Percentiles rank a stretch among this genome's conserved stretches.
Evolutionary conservation across 2,888 invertebrate species (phyloP).

Genomic region (Nysson spinosus): DNA sequence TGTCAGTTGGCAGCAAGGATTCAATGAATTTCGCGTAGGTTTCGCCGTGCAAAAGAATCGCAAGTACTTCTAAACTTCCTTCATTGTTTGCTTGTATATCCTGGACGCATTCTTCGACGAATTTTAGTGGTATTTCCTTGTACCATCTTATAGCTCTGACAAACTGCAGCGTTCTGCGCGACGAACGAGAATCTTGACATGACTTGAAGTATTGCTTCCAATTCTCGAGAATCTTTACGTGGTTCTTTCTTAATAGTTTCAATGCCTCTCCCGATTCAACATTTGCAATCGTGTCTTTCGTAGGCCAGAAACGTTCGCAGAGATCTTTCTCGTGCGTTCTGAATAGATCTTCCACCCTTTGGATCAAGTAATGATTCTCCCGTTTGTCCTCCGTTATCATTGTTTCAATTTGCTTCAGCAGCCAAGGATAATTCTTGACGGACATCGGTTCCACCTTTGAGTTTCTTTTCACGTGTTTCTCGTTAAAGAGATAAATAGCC

Average conservation of each 20-base stretch:
- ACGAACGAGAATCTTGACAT: constrained; percentile 1
- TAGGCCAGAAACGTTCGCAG: constrained; percentile 24
- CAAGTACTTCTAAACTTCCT: constrained; percentile 1
- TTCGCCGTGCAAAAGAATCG: constrained; percentile 22
- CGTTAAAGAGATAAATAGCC: constrained; percentile 60
- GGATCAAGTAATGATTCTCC: accelerated
- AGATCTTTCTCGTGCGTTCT: constrained; percentile 45
- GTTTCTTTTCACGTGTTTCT: constrained; percentile 7
- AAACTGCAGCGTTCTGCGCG: constrained; percentile 47
- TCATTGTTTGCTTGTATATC: too few relatives aligned
- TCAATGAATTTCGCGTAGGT: constrained; percentile 46
- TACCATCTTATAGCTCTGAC: constrained; percentile 64
- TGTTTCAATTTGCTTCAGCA: constrained; percentile 30
- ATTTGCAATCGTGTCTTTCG: too few relatives aligned
- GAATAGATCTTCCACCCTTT: neutral
- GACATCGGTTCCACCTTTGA: constrained; percentile 8
- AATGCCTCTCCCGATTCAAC: constrained; percentile 9
- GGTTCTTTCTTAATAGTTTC: constrained; percentile 23
- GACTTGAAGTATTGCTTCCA: constrained; percentile 49
- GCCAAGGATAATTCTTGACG: constrained; percentile 61
- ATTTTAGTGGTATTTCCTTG: constrained; percentile 65
- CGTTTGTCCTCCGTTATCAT: accelerated
- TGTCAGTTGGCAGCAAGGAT: constrained; percentile 52
- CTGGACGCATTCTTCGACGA: constrained; percentile 39
- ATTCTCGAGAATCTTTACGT: constrained; percentile 13